phyloP scores from a whole-genome alignment of 2,888 invertebrate genomes.

The Baccha elongata region DNA sequence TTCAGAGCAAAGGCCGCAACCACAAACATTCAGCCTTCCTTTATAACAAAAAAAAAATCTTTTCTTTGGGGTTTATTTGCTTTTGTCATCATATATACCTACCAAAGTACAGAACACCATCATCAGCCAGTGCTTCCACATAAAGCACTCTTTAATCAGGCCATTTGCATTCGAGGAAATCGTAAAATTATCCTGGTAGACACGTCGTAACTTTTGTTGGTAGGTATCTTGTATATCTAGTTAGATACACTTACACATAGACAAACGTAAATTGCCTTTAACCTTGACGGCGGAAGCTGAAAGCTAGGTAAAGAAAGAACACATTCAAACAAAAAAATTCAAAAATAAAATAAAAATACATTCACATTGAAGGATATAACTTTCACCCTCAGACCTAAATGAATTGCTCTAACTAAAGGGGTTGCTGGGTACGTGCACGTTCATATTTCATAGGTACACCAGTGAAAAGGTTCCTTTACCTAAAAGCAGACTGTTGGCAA shows the following conservation, averaged over 20 bases:
- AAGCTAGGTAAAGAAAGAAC: slow-evolving; percentile 36
- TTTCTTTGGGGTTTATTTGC: slow-evolving; percentile 43
- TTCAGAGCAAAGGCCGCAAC: slow-evolving; percentile 54
- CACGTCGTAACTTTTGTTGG: slow-evolving; percentile 79
- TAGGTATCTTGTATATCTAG: not conserved
- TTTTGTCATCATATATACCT: not conserved
- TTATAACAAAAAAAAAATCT: slow-evolving; percentile 2
- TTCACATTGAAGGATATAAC: slow-evolving; percentile 54
- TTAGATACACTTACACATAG: slow-evolving; percentile 10
- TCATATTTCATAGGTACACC: slow-evolving; percentile 4
- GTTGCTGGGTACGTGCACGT: slow-evolving; percentile 7
- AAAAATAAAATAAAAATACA: slow-evolving; percentile 36
- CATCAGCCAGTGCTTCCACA: slow-evolving; percentile 54
- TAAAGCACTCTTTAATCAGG: slow-evolving; percentile 75
- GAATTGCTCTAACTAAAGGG: slow-evolving; percentile 55
- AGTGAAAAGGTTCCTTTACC: slow-evolving; percentile 36
- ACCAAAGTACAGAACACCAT: not conserved
- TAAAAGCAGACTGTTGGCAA: slow-evolving; percentile 71
- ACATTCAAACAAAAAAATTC: slow-evolving; percentile 23
- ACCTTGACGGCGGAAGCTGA: slow-evolving; percentile 77
- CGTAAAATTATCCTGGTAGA: slow-evolving; percentile 82
- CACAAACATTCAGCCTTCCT: slow-evolving; percentile 31
- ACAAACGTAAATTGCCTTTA: slow-evolving; percentile 74
- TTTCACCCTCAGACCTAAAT: slow-evolving; percentile 66
- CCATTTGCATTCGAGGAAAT: slow-evolving; percentile 79